Percentiles rank a stretch among this genome's conserved stretches.
Conservation (phyloP, 2,797 vertebrate genomes). For the Anabas testudineus region DNA sequence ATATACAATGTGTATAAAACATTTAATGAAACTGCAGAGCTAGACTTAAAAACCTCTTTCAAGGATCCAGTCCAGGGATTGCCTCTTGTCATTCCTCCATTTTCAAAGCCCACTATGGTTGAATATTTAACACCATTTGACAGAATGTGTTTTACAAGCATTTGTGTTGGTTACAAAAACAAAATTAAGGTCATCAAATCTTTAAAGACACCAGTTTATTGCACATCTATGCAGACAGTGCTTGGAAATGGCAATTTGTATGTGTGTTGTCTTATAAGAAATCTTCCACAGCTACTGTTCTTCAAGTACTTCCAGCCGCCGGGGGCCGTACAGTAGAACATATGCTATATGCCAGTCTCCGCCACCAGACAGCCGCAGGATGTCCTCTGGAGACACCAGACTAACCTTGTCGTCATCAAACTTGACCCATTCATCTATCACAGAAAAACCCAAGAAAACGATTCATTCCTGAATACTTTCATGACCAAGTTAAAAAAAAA, state of each 20-base stretch:
- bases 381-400: conserved; percentile 96
- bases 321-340: conserved; percentile 96
- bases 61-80: conserved; percentile 73
- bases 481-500: neutral
- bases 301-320: conserved; percentile 91
- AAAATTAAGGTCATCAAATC: conserved; percentile 80
- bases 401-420: conserved; percentile 99
- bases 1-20: conserved; percentile 86
- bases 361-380: conserved; percentile 95
- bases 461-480: neutral
- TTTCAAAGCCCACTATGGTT: conserved; percentile 65
- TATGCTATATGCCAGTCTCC: conserved; percentile 99
- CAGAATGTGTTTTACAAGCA: conserved; percentile 76
- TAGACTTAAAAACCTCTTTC: conserved; percentile 59
- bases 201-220: conserved; percentile 93
- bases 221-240: conserved; percentile 95
- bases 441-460: conserved; percentile 4
- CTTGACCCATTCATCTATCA: conserved; percentile 97
- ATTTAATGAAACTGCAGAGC: conserved; percentile 79
- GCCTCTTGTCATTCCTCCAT: conserved; percentile 51
- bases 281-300: conserved; percentile 82
- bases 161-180: conserved; percentile 80
- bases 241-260: conserved; percentile 85
- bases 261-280: conserved; percentile 55
- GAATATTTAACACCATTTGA: conserved; percentile 75